These are phyloP conservation scores for Siphlonurus alternatus DNA, from an alignment of 2,888 invertebrate species.

Conservation along the genomic window DNA sequence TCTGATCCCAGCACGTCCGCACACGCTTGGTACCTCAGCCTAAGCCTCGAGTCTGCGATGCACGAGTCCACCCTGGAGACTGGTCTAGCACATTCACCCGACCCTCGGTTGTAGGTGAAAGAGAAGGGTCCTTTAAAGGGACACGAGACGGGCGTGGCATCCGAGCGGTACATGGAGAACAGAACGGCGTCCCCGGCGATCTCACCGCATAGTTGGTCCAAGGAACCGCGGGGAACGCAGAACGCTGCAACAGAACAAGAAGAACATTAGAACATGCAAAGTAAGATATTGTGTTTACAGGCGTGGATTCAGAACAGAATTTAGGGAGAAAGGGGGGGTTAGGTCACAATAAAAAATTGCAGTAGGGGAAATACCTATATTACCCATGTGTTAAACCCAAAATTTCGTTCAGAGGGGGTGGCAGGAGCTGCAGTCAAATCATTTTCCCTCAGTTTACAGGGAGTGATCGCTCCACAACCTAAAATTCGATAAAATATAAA, in stretches of 20 bases:
- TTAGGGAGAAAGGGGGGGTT: too few relatives aligned
- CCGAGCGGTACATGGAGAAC: slow-evolving; percentile 56
- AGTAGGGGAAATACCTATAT: too few relatives aligned
- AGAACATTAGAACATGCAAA: too few relatives aligned
- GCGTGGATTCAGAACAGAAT: too few relatives aligned
- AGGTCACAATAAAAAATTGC: too few relatives aligned
- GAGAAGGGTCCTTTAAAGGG: slow-evolving; percentile 70
- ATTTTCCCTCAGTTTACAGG: too few relatives aligned
- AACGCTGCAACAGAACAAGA: slow-evolving; percentile 31
- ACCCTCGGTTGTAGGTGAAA: slow-evolving; percentile 60
- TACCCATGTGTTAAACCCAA: too few relatives aligned
- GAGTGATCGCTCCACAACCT: too few relatives aligned
- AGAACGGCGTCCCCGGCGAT: slow-evolving; percentile 57
- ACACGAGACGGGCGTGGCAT: slow-evolving; percentile 53
- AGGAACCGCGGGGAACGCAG: slow-evolving; percentile 37
- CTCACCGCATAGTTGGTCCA: slow-evolving; percentile 44
- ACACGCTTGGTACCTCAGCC: slow-evolving; percentile 69
- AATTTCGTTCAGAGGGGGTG: too few relatives aligned
- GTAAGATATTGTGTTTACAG: too few relatives aligned
- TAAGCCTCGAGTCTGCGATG: slow-evolving; percentile 61
- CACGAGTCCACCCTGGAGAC: slow-evolving; percentile 66
- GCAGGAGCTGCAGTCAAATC: too few relatives aligned
- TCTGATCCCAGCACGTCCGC: slow-evolving; percentile 60
- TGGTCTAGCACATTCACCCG: slow-evolving; percentile 56
- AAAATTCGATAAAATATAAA: too few relatives aligned